Conservation (phyloP, 2,797 vertebrate species). For the Cynodonichthys magdalenae region DNA sequence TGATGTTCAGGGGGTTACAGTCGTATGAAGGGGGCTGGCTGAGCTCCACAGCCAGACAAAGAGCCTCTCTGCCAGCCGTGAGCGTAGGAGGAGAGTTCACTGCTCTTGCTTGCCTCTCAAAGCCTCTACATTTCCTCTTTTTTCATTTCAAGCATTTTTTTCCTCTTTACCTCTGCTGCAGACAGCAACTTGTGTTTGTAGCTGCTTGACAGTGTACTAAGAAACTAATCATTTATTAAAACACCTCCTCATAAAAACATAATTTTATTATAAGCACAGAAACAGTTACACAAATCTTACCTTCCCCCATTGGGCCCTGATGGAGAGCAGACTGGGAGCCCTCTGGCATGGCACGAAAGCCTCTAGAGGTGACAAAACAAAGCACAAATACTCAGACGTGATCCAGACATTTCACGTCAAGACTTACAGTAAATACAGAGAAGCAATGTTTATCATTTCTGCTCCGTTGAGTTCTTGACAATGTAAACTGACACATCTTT, state of each 20-base stretch:
- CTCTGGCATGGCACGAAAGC: conserved; percentile 84
- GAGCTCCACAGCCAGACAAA: conserved; percentile 70
- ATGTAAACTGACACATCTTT: conserved; percentile 11
- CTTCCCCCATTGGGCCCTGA: conserved; percentile 85
- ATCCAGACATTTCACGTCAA: conserved; percentile 18
- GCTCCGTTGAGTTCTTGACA: conserved; percentile 2
- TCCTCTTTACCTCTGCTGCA: conserved; percentile 48
- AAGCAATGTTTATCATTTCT: conserved; percentile 17
- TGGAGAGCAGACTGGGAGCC: conserved; percentile 74
- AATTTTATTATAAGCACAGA: conserved; percentile 16
- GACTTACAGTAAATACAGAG: conserved; percentile 17
- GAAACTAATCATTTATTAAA: conserved; percentile 21
- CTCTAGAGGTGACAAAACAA: conserved; percentile 70
- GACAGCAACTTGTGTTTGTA: too few relatives aligned
- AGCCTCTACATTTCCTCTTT: conserved; percentile 64
- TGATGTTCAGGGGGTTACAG: conserved; percentile 52
- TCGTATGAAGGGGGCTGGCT: conserved; percentile 52
- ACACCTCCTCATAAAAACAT: conserved; percentile 17
- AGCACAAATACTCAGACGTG: conserved; percentile 41
- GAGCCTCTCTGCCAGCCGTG: conserved; percentile 67
- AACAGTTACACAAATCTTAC: conserved; percentile 62
- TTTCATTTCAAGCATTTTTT: conserved; percentile 58
- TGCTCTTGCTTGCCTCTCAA: conserved; percentile 51
- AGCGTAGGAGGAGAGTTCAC: conserved; percentile 68
- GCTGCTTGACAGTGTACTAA: too few relatives aligned